A percentile compares a stretch with the other conserved stretches of the same genome.
Conservation (phyloP, 2,113 vertebrate genomes). For the Amphiprion ocellaris region DNA sequence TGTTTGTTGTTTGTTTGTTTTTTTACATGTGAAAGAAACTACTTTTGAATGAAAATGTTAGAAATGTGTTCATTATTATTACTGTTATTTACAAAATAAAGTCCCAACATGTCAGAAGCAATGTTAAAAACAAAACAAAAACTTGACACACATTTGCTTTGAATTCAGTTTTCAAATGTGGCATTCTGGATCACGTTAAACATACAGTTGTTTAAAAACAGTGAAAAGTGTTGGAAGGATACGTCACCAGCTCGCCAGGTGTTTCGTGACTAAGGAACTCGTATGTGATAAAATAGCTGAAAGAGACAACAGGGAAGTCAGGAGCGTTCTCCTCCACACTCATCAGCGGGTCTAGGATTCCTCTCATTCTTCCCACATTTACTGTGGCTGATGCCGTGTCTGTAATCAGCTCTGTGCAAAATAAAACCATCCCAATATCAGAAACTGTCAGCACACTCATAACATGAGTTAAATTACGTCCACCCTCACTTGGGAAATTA, state of each 20-base stretch:
- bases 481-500: not conserved
- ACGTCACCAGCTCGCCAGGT: conserved; percentile 37
- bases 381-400: conserved; percentile 79
- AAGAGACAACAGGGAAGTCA: conserved; percentile 76
- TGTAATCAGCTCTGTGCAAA: conserved; percentile 73
- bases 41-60: too few relatives aligned
- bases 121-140: too few relatives aligned
- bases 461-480: too few relatives aligned
- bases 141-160: too few relatives aligned
- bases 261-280: conserved; percentile 71
- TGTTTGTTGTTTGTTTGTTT: too few relatives aligned
- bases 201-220: not conserved
- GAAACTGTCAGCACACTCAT: not conserved
- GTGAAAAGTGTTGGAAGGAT: not conserved
- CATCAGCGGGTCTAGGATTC: conserved; percentile 75
- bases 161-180: too few relatives aligned
- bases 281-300: conserved; percentile 87
- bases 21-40: too few relatives aligned
- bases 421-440: not conserved
- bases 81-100: too few relatives aligned
- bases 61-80: too few relatives aligned
- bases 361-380: conserved; percentile 81
- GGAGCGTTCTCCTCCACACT: conserved; percentile 41
- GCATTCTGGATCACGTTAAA: not conserved
- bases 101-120: too few relatives aligned